Base-by-base conservation (phyloP, 2,113 vertebrate genomes). In the Ursus arctos region DNA sequence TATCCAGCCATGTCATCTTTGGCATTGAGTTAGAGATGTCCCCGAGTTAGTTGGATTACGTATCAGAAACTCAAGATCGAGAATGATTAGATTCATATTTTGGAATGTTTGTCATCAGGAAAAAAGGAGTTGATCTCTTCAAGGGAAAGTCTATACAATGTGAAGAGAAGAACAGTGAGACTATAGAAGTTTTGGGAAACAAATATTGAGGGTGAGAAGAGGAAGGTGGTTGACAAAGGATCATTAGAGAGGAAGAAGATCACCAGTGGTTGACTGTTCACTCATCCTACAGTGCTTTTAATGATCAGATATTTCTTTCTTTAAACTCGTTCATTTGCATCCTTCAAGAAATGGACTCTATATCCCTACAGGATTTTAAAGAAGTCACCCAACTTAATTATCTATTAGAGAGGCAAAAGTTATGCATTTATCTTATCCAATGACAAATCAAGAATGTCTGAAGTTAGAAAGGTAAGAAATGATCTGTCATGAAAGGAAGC, bases 401-500 rank as follows among this genome's bases (percentile, higher is more conserved):
- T 65, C 26, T 43, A 9, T 16, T 47, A 88, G 28, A 72, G 43
- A 92, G 47, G 31, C 18, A 84, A 80, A 92, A 90, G 6, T 3
- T 65, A 59, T 80, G 4, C 19, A 55, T 95, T 95, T 90, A 63
- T 97, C 51, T 80, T 10, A 57, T 36, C 15, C 10, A 14, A n/a
- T 91, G 82, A 71, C 33, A 91, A 85, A 72, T 53, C 4, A 59
- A 86, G 31, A 77, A 82, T 33, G 77, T 61, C 19, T 92, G 61
- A 57, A 81, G 91, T 59, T 55, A 91, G 43, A 43, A 43, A 43
- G 82, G n/a, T 93, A 69, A 95, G 69, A 95, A 96, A 63, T 86
- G 15, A 74, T 76, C 81, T 88, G 40, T 91, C 5, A 40, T 26
- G 22, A 79, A 92, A 83, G 16, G 19, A 93, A 71, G 43, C 79